These are phyloP conservation scores for Nematolebias whitei DNA, from an alignment of 2,113 vertebrate genomes.

Conservation along the genomic window DNA sequence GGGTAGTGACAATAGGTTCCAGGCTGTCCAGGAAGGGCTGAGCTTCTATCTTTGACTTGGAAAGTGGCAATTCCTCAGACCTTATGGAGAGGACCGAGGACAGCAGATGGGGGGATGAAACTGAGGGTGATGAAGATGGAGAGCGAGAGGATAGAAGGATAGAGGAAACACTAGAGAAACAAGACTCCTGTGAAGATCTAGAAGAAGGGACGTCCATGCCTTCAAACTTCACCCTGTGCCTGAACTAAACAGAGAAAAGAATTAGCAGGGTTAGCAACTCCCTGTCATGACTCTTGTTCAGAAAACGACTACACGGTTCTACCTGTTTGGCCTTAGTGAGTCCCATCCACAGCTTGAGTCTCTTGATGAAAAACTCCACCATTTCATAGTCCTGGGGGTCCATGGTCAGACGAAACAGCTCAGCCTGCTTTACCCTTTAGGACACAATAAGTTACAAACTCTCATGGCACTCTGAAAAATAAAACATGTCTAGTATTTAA, in stretches of 20 bases:
- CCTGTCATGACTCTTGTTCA: too few species aligned
- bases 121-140: conserved; percentile 19
- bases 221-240: conserved; percentile 85
- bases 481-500: too few species aligned
- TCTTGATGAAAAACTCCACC: conserved; percentile 85
- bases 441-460: background rate
- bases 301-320: background rate
- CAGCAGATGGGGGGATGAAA: conserved; percentile 61
- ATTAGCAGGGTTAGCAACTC: background rate
- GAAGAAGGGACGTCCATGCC: conserved; percentile 77
- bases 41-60: conserved; percentile 50
- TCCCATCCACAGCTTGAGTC: conserved; percentile 84
- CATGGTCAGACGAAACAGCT: conserved; percentile 67
- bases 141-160: conserved; percentile 23
- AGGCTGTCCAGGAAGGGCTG: conserved; percentile 73
- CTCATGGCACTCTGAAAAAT: too few species aligned
- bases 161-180: conserved; percentile 51
- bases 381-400: conserved; percentile 84
- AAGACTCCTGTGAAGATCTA: conserved; percentile 72
- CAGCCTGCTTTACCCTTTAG: conserved; percentile 56
- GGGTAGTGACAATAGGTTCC: conserved; percentile 58
- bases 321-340: conserved; percentile 84
- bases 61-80: conserved; percentile 65
- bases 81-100: conserved; percentile 66
- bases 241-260: conserved; percentile 71